These are phyloP conservation scores for Abrostola tripartita DNA, from an alignment of 2,888 invertebrate genomes.

Conservation along the genomic window DNA sequence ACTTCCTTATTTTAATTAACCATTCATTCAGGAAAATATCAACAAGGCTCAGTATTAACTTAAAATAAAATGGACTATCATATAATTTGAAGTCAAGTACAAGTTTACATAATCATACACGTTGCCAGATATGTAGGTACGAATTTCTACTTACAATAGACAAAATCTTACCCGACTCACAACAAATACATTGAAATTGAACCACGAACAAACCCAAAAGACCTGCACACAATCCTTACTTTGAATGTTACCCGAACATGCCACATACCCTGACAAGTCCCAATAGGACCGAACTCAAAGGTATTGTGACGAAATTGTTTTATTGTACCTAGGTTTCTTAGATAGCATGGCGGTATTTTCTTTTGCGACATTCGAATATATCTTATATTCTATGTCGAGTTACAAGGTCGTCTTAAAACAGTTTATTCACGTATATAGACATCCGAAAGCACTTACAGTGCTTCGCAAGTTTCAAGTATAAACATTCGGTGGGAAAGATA, in stretches of 20 bases:
- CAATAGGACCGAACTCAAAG: constrained; percentile 41
- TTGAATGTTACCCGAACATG: constrained; percentile 52
- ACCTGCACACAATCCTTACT: constrained; percentile 31
- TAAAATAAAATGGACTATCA: no score
- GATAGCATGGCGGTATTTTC: constrained; percentile 27
- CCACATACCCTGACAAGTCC: constrained; percentile 53
- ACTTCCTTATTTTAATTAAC: constrained; percentile 29
- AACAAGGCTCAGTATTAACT: no score
- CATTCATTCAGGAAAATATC: background rate
- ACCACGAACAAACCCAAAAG: constrained; percentile 45
- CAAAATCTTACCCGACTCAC: constrained; percentile 43
- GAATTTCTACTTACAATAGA: constrained; percentile 30
- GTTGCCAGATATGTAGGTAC: constrained; percentile 12
- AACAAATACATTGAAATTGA: constrained; percentile 47
- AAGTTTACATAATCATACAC: no score
- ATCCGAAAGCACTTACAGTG: background rate
- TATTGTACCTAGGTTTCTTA: constrained; percentile 16
- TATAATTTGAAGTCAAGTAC: no score
- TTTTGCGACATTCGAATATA: background rate
- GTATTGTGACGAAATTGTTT: constrained; percentile 40
- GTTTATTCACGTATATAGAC: background rate
- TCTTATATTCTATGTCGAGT: background rate
- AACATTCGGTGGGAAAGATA: no score
- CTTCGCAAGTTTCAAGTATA: background rate
- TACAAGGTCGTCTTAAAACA: background rate